Evolutionary conservation across 2,888 invertebrate genomes (phyloP).

Genomic region (Leucoma salicis): DNA sequence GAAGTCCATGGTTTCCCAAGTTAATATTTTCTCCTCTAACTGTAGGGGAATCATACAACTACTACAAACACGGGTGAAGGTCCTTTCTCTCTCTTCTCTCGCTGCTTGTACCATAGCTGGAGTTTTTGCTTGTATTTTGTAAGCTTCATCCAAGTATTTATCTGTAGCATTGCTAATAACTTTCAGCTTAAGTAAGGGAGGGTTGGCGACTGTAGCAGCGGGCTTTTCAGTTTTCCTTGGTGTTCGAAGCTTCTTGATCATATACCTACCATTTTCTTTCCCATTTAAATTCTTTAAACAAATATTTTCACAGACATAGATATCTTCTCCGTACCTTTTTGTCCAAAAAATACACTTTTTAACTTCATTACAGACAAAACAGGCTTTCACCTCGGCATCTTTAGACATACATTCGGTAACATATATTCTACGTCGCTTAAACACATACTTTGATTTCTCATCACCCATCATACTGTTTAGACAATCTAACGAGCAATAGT

Average conservation of each 20-base stretch:
- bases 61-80: constrained; percentile 80
- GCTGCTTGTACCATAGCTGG: constrained; percentile 82
- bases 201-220: constrained; percentile 29
- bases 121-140: constrained; percentile 82
- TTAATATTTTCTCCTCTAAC: constrained; percentile 84
- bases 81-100: constrained; percentile 79
- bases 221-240: constrained; percentile 6
- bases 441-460: constrained; percentile 79
- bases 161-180: constrained; percentile 79
- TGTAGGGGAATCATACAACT: constrained; percentile 78
- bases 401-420: constrained; percentile 61
- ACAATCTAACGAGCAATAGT: constrained; percentile 80
- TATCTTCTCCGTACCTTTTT: constrained; percentile 71
- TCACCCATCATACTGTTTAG: constrained; percentile 78
- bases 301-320: constrained; percentile 78
- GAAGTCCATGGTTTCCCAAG: constrained; percentile 97
- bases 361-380: constrained; percentile 74
- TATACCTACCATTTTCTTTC: constrained; percentile 51
- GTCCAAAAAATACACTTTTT: constrained; percentile 75
- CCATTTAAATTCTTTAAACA: constrained; percentile 80
- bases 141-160: constrained; percentile 77
- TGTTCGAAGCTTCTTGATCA: constrained; percentile 8
- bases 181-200: constrained; percentile 70
- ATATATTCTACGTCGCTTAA: constrained; percentile 75
- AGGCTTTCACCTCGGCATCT: constrained; percentile 54